phyloP scores from a whole-genome alignment of 1,140 invertebrate species.

The Bombyx mandarina region DNA sequence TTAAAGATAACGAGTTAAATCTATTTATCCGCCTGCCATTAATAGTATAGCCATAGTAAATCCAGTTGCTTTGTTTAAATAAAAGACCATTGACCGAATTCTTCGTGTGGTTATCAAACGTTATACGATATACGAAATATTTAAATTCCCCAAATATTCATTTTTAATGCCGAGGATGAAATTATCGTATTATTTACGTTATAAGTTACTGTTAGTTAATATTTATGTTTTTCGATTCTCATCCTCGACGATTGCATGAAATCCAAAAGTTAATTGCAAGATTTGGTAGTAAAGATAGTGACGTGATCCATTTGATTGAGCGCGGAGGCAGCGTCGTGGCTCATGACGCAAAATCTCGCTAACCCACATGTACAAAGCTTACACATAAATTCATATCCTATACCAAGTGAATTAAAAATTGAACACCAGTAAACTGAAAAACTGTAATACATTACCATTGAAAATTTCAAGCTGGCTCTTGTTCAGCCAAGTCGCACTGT shows the following conservation, averaged over 20 bases:
- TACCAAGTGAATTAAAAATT: constrained; percentile 27
- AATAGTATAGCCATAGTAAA: background rate
- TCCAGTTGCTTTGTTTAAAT: constrained; percentile 1
- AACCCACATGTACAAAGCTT: constrained; percentile 42
- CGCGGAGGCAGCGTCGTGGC: constrained; percentile 9
- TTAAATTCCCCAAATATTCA: too few relatives aligned
- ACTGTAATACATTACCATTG: too few relatives aligned
- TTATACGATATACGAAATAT: too few relatives aligned
- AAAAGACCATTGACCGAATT: background rate
- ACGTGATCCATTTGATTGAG: constrained; percentile 26
- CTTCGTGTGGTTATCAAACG: too few relatives aligned
- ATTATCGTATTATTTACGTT: too few relatives aligned
- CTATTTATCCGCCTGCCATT: constrained; percentile 6
- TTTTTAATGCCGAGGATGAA: too few relatives aligned
- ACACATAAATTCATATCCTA: constrained; percentile 1
- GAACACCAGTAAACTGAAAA: constrained; percentile 12
- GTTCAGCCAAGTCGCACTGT: too few relatives aligned
- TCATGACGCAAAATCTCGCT: constrained; percentile 48
- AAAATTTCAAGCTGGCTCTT: too few relatives aligned
- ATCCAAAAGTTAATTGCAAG: too few relatives aligned
- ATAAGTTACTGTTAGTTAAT: too few relatives aligned
- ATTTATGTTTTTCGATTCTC: too few relatives aligned
- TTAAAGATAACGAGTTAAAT: constrained; percentile 31
- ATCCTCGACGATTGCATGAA: too few relatives aligned
- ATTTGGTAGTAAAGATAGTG: background rate